Base-by-base conservation (phyloP, 2,888 invertebrate genomes). In the Gnatocerus cornutus region DNA sequence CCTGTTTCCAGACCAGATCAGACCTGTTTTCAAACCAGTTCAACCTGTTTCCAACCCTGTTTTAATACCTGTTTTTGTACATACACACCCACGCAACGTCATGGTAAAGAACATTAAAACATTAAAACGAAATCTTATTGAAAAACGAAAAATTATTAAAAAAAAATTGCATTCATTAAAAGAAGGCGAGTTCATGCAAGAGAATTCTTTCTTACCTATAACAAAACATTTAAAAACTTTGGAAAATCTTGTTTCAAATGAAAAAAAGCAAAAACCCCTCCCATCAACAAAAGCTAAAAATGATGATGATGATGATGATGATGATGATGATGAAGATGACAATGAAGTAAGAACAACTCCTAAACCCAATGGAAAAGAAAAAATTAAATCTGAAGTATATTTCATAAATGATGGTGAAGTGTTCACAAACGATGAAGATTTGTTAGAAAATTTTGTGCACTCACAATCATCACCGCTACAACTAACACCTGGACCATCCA, bases 391-490 rank as follows among this genome's bases (percentile, higher is more conserved):
- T 45, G 48, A 66, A 46, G 45, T 13, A 16, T 46, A 43, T 7
- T 9, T 14, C 9, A 12, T 21, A 30, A 46, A 58, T 7, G 29
- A 16, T 29, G 12, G 21, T 29, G 10, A 52, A 7, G 52, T 27
- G 10, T 52, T 52, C 4, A 52, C 52, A 52, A 56, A 61, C 12
- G 59, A 50, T 50, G 52, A 48, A 14, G 48, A 48, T 48, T 10
- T 43, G 2, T 43, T 43, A 43, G n/a, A n/a, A n/a, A n/a, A n/a
- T n/a, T n/a, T n/a, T n/a, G n/a, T n/a, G n/a, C n/a, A n/a, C n/a
- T n/a, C n/a, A n/a, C n/a, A n/a, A n/a, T n/a, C n/a, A n/a, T n/a
- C n/a, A n/a, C n/a, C n/a, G n/a, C 12, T 9, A 9, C 48, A 12
- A 16, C 16, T 16, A 48, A 46, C 14, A 16, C 12, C 53, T 30